These are phyloP conservation scores for Vanessa atalanta DNA, from an alignment of 1,140 invertebrate species.

Conservation along the genomic window DNA sequence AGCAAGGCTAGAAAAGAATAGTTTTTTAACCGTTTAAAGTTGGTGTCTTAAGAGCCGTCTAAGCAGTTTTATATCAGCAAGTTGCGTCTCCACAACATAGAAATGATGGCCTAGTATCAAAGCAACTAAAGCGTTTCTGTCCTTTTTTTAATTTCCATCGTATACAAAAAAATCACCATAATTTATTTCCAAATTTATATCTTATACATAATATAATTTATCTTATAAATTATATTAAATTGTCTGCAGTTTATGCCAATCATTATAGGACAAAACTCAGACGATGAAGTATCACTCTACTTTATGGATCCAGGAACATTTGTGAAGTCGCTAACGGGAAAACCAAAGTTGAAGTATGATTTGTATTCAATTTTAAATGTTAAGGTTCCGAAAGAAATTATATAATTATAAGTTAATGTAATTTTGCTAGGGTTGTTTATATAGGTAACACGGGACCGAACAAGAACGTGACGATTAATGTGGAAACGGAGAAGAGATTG, in stretches of 20 bases:
- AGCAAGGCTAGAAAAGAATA: too few relatives aligned
- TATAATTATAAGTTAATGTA: background rate
- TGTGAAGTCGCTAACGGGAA: constrained; percentile 66
- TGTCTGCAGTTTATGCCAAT: constrained; percentile 68
- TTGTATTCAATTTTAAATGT: constrained; percentile 10
- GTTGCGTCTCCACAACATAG: too few relatives aligned
- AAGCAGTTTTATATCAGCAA: too few relatives aligned
- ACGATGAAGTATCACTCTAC: constrained; percentile 64
- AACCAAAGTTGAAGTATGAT: constrained; percentile 71
- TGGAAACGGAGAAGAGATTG: constrained; percentile 63
- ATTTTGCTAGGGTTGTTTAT: constrained; percentile 59
- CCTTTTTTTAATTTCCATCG: too few relatives aligned
- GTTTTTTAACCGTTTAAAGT: too few relatives aligned
- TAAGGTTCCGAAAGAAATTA: constrained; percentile 9
- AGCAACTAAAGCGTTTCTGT: too few relatives aligned
- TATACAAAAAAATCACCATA: too few relatives aligned
- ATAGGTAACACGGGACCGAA: constrained; percentile 65
- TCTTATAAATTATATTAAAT: background rate
- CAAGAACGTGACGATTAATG: constrained; percentile 65
- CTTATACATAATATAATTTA: background rate
- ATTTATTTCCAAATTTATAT: too few relatives aligned
- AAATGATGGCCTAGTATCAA: too few relatives aligned
- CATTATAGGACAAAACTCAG: constrained; percentile 68
- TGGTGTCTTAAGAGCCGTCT: too few relatives aligned
- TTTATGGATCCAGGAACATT: constrained; percentile 70